Conservation (phyloP, 2,113 vertebrate genomes). For the Dromas ardeola region DNA sequence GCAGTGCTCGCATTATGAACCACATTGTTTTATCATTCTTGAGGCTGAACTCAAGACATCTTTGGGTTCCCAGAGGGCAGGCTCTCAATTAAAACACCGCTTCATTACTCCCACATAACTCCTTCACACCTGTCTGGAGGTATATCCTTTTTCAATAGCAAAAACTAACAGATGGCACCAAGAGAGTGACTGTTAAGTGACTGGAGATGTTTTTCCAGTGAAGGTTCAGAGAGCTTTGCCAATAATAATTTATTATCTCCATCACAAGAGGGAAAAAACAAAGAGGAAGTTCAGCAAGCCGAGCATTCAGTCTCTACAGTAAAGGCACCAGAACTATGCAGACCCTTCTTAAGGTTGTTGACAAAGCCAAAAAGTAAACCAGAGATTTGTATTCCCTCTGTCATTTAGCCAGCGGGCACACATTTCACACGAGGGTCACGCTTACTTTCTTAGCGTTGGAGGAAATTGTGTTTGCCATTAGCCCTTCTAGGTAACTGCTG, state of each 20-base stretch:
- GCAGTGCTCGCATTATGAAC: neutral
- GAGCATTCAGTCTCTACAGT: neutral
- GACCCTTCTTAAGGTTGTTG: neutral
- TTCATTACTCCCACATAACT: neutral
- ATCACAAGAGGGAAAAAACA: neutral
- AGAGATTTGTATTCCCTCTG: neutral
- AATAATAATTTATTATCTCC: neutral
- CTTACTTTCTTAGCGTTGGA: conserved; percentile 93
- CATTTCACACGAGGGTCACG: neutral
- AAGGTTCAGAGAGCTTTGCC: neutral
- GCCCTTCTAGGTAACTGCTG: conserved; percentile 94
- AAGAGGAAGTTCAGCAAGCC: neutral
- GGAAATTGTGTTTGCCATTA: conserved; percentile 93
- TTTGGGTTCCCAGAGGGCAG: neutral
- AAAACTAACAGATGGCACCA: neutral
- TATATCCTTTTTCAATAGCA: neutral
- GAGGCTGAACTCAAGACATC: neutral
- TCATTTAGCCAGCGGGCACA: neutral
- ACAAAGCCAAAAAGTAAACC: neutral
- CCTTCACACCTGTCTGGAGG: neutral
- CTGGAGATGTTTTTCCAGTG: neutral
- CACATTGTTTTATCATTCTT: neutral
- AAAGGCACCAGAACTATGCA: neutral
- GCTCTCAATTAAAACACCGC: neutral
- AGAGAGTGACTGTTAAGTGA: neutral